phyloP scores from a whole-genome alignment of 2,797 vertebrate species.

The Onychomys torridus region DNA sequence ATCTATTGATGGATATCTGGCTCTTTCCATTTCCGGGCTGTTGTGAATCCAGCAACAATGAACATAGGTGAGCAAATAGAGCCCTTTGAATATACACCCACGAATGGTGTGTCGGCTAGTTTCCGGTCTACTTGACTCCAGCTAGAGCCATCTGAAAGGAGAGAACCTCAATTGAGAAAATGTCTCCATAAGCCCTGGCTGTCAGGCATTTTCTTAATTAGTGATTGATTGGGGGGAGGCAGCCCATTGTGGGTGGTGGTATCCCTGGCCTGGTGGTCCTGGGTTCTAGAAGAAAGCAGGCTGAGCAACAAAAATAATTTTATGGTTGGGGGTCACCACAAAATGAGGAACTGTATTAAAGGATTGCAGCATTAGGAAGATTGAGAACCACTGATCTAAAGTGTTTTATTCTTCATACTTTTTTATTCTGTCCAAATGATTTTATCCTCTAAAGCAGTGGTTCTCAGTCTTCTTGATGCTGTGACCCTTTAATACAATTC shows the following conservation, averaged over 20 bases:
- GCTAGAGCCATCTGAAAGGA: neutral
- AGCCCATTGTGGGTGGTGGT: neutral
- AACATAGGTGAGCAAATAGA: neutral
- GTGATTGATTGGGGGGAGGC: neutral
- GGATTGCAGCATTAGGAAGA: neutral
- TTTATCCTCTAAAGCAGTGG: neutral
- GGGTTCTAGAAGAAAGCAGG: neutral
- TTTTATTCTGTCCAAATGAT: neutral
- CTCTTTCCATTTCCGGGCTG: neutral
- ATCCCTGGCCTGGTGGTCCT: neutral
- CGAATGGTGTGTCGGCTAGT: neutral
- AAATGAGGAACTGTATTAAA: neutral
- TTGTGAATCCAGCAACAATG: neutral
- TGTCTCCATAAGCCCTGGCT: neutral
- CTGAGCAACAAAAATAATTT: neutral
- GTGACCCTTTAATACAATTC: neutral
- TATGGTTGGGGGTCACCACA: neutral
- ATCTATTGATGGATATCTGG: neutral
- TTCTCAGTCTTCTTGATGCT: neutral
- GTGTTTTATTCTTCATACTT: neutral
- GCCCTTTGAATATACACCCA: neutral
- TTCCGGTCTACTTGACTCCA: neutral
- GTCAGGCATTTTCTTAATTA: neutral
- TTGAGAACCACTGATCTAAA: neutral
- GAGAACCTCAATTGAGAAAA: neutral